Evolutionary conservation across 2,113 vertebrate species (phyloP), one percentile per base, ranked within the genome.

Genomic region (Phaethon lepturus): DNA sequence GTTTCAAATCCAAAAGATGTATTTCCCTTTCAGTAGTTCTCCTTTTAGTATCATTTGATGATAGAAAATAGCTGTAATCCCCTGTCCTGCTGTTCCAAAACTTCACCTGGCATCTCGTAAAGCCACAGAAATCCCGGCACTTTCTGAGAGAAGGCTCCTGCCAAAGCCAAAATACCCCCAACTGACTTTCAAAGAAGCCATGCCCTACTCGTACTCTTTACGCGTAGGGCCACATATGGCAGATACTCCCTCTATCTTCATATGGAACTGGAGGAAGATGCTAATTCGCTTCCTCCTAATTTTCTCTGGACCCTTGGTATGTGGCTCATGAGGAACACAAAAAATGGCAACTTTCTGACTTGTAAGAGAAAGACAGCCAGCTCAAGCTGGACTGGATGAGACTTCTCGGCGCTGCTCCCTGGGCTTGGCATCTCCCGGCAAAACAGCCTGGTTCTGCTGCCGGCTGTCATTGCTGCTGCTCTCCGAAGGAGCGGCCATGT

Each of bases 151-250:
- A 49, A 10, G 66, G 42, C 25, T 83, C 23, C 42, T 58, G 45
- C 7, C 1, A 1, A 52, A 93, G 38, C 56, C 63, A 75, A 78
- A 95, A 35, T 4, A 67, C 6, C 11, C 23, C 52, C 76, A 78
- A 3, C 1, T 14, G 35, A 50, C n/a, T 77, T 83, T 76, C 82
- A 69, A 16, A 58, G 47, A 13, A 47, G 22, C 13, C 11, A 9
- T 38, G 38, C 14, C 26, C 45, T 17, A 33, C 29, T n/a, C 1
- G 0, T 44, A 10, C 17, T 62, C 24, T 17, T 85, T 47, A 82
- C 0, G 5, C 3, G 23, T 33, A 42, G 26, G 59, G 50, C 15
- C 14, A 62, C 5, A 7, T 13, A 38, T 1, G 13, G 28, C 67
- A 92, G 23, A 13, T 2, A 10, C 38, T 63, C 16, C 19, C 6